These are phyloP conservation scores for roundworm (Caenorhabditis elegans) DNA, from an alignment of 1,140 invertebrate species.

Conservation along the genomic window WBcel235 BX284606.5:3020001-3020500, in stretches of 20 bases:
- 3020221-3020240: too few species aligned
- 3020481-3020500: background rate
- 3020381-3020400: slow-evolving; percentile 2
- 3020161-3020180: background rate
- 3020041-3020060: too few species aligned
- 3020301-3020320: background rate
- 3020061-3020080: too few species aligned
- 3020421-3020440: slow-evolving; percentile 7
- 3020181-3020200: slow-evolving; percentile 5
- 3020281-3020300: background rate
- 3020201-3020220: background rate
- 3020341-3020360: slow-evolving; percentile 11
- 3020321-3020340: background rate
- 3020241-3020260: too few species aligned
- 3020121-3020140: background rate
- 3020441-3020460: slow-evolving; percentile 12
- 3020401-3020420: slow-evolving; percentile 11
- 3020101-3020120: background rate
- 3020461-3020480: background rate
- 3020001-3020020: too few species aligned
- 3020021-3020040: too few species aligned
- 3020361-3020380: background rate
- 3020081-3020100: too few species aligned
- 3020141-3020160: background rate
- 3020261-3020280: background rate